Conservation (phyloP, 1,140 invertebrate species). For the Ceratina australensis region DNA sequence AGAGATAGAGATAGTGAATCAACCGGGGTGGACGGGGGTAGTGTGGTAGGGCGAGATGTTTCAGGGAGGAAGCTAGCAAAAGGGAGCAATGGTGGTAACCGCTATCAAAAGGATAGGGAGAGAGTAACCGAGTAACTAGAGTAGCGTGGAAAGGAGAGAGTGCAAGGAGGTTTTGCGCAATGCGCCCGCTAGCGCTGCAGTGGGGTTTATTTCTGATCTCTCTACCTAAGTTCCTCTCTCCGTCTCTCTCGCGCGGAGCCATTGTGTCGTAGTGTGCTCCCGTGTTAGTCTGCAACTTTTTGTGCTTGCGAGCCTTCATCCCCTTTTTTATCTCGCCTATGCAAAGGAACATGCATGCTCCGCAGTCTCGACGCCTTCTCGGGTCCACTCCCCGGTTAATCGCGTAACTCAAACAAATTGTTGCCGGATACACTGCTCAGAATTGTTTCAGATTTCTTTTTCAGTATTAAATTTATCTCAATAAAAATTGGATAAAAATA, state of each 20-base stretch:
- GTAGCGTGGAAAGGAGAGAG: conserved; percentile 13
- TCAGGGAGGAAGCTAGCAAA: conserved; percentile 42
- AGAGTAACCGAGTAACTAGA: not conserved
- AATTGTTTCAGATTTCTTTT: not conserved
- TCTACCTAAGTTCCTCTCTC: conserved; percentile 70
- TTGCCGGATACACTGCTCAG: too few relatives aligned
- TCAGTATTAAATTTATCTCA: too few relatives aligned
- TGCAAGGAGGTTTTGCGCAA: conserved; percentile 76
- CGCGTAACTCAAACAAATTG: not conserved
- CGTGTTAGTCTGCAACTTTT: conserved; percentile 58
- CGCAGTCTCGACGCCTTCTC: not conserved
- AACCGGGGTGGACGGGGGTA: too few relatives aligned
- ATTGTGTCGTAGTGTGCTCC: conserved; percentile 63
- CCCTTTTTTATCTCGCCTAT: conserved; percentile 26
- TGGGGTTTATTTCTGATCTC: conserved; percentile 77
- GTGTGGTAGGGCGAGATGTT: conserved; percentile 53
- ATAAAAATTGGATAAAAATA: too few relatives aligned
- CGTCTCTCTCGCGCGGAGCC: conserved; percentile 68
- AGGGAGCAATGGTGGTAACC: conserved; percentile 50
- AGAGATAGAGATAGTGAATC: too few relatives aligned
- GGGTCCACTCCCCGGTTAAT: not conserved
- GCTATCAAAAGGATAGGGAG: conserved; percentile 23
- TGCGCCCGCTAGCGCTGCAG: conserved; percentile 75
- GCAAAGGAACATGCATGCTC: not conserved
- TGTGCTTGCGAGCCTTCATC: conserved; percentile 33